phyloP scores from a whole-genome alignment of 2,888 invertebrate species.

The Tetragonisca angustula region DNA sequence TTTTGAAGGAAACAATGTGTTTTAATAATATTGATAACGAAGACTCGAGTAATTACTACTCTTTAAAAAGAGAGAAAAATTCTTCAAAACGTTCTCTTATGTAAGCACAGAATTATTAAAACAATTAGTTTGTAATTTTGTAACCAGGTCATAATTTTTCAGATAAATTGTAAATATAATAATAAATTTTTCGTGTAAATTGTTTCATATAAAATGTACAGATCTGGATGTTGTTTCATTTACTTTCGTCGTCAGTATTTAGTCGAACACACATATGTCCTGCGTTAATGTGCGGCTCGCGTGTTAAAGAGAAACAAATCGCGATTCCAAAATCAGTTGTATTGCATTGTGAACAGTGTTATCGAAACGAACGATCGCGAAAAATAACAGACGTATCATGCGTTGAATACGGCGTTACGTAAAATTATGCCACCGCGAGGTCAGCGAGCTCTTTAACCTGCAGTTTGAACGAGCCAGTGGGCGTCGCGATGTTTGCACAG shows the following conservation, averaged over 20 bases:
- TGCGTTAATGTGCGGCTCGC: neutral
- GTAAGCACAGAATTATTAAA: neutral
- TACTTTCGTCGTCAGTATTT: no score
- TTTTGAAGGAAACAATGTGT: no score
- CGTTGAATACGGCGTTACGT: slow-evolving; percentile 24
- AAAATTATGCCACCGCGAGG: slow-evolving; percentile 40
- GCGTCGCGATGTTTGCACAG: slow-evolving; percentile 20
- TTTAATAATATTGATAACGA: no score
- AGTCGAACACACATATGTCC: neutral
- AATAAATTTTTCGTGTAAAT: neutral
- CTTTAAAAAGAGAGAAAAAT: no score
- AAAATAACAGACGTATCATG: slow-evolving; percentile 8
- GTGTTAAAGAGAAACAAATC: slow-evolving; percentile 15
- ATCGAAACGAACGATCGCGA: slow-evolving; percentile 19
- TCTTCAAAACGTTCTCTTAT: no score
- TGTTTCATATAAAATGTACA: no score
- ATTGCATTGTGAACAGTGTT: neutral
- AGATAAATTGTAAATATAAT: no score
- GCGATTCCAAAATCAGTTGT: slow-evolving; percentile 8
- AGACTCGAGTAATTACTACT: no score
- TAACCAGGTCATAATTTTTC: neutral
- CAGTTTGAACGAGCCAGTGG: slow-evolving; percentile 16
- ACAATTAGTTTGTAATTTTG: neutral
- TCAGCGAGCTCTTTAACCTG: slow-evolving; percentile 28
- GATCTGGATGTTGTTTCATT: no score